Base-by-base conservation (phyloP, 2,113 vertebrate species). In the Apodemus speciosus region DNA sequence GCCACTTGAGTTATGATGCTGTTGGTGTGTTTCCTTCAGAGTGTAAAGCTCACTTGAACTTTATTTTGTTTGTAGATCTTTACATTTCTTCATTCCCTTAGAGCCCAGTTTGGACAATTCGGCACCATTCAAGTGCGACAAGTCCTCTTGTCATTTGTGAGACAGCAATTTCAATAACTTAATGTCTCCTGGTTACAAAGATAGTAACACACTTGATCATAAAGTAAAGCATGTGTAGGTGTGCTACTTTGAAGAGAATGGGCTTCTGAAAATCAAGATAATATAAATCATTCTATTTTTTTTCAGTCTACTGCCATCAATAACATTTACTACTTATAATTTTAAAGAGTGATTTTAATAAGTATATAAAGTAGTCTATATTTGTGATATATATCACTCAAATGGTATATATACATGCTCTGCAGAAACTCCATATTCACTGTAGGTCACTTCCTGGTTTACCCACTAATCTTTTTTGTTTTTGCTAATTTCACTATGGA, bases 181-280 rank as follows among this genome's bases (percentile, higher is more conserved):
- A 20, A 40, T 86, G 60, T 56, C 9, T 90, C 30, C 10, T 76
- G 27, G 53, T 23, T 81, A 80, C 51, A 66, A 56, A 76, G 23
- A 96, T 62, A 73, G 2, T 18, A 92, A 68, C 9, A 72, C 25
- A 77, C 0, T 18, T 84, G 18, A 51, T 62, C 71, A n/a, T 83
- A 77, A 93, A 51, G 69, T 49, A 76, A 88, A 92, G 83, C 71
- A 21, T 43, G 8, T 72, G 9, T 80, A 13, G 38, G 9, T 76
- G 9, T 85, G 9, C 5, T 76, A 8, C n/a, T 46, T 87, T 14
- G 38, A 40, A 85, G 18, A 76, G 1, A 94, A 81, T 76, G 18
- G 9, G 1, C 30, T 73, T 88, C n/a, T 93, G 68, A 69, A 80
- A 89, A 83, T 80, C 85, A 94, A 25, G 83, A 15, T 92, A 87